These are phyloP conservation scores for Peucedramus taeniatus DNA, from an alignment of 2,113 vertebrate species.

Conservation along the genomic window DNA sequence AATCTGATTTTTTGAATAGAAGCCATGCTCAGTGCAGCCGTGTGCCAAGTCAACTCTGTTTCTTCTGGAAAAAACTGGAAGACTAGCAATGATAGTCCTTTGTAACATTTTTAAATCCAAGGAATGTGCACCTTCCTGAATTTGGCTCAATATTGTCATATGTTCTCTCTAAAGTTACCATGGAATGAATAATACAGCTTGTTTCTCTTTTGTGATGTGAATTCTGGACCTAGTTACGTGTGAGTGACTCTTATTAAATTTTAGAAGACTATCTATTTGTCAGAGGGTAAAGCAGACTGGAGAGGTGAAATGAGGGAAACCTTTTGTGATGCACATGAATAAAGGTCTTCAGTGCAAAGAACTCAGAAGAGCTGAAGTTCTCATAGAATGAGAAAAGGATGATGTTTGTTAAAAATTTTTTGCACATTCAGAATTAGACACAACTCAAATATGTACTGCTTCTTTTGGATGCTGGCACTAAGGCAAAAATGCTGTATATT, in stretches of 20 bases:
- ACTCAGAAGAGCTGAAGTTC: background rate
- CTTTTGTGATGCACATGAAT: background rate
- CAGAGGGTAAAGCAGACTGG: background rate
- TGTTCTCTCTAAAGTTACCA: background rate
- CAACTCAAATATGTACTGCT: rapidly evolving
- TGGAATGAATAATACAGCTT: background rate
- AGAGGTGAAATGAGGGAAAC: background rate
- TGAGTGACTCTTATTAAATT: background rate
- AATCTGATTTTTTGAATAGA: background rate
- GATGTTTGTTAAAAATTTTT: background rate
- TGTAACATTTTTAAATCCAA: background rate
- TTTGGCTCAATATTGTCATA: background rate
- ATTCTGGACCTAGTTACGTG: background rate
- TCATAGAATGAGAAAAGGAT: background rate
- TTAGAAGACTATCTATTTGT: background rate
- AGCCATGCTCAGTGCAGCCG: background rate
- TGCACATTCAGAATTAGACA: background rate
- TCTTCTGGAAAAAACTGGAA: background rate
- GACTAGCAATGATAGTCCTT: background rate
- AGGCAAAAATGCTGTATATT: background rate
- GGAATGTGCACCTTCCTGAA: background rate
- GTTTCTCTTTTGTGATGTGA: background rate
- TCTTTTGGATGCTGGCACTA: background rate
- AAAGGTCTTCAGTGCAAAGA: background rate
- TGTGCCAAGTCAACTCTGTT: background rate